phyloP scores from a whole-genome alignment of 2,888 invertebrate species.

The Lampropteryx suffumata region DNA sequence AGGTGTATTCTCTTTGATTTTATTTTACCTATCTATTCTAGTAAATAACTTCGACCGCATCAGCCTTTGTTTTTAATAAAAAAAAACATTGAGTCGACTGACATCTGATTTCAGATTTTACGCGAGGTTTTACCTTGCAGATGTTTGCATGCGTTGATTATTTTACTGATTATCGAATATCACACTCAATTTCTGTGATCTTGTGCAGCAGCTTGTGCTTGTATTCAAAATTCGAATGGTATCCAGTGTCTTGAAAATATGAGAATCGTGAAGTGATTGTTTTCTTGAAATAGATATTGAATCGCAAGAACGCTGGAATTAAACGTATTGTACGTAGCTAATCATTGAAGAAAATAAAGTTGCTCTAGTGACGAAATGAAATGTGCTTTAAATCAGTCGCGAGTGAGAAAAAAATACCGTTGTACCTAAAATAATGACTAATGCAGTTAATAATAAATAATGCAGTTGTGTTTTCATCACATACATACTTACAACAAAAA shows the following conservation, averaged over 20 bases:
- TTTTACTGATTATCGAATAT: too few relatives aligned
- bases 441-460: conserved; percentile 49
- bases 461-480: conserved; percentile 47
- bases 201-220: too few relatives aligned
- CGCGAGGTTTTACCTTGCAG: too few relatives aligned
- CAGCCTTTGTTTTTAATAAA: too few relatives aligned
- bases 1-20: too few relatives aligned
- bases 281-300: conserved; percentile 8
- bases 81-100: too few relatives aligned
- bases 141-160: too few relatives aligned
- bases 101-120: too few relatives aligned
- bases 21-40: background rate
- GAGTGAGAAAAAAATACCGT: conserved; percentile 37
- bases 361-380: conserved; percentile 52
- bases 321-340: conserved; percentile 38
- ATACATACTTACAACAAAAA: conserved; percentile 46
- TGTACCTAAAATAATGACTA: conserved; percentile 37
- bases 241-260: background rate
- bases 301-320: conserved; percentile 15
- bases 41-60: too few relatives aligned
- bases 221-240: too few relatives aligned
- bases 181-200: too few relatives aligned
- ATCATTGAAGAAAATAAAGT: conserved; percentile 42
- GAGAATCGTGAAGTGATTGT: conserved; percentile 5
- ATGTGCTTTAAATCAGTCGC: conserved; percentile 40